Base-by-base conservation (phyloP, 2,888 invertebrate species). In the Fragum sueziense region DNA sequence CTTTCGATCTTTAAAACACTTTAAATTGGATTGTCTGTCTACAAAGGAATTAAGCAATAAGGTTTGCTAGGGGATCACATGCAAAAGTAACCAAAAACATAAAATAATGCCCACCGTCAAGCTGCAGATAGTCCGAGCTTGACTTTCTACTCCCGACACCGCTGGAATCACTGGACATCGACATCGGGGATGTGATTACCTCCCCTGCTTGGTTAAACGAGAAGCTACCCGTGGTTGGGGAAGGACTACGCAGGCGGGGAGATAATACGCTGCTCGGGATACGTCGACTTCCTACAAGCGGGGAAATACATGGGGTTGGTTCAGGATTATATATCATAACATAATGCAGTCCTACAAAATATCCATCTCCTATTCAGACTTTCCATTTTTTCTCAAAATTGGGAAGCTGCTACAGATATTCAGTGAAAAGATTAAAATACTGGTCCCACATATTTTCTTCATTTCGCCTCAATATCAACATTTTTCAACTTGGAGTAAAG, bases 81-180 rank as follows among this genome's bases (percentile, higher is more conserved):
- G n/a, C n/a, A n/a, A n/a, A n/a, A n/a, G n/a, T n/a, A n/a, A n/a
- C n/a, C n/a, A n/a, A n/a, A n/a, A n/a, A n/a, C n/a, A n/a, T n/a
- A 47, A 22, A 57, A 57, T 2, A 20, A 37, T 31, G 67, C 90
- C 85, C 86, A 93, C 92, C 92, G 84, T 92, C 92, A 41, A 91
- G 80, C 73, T 91, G 87, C n/a, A 93, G 85, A 84, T 90, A 91
- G 81, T 93, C 98, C 93, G 97, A 97, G 91, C 97, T 97, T 90
- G 97, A 97, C 86, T 97, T 95, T 70, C 98, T 95, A 82, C 97
- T 97, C 77, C 97, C 97, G 94, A 98, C 97, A 82, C 98, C 98
- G 92, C 97, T 97, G 90, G 98, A 98, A 76, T 97, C 96, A 79
- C 92, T 92, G 62, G 91, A 92, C 74, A 87, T 81, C 11, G 90